Base-by-base conservation (phyloP, 2,888 invertebrate species). In the Papilio elwesi region DNA sequence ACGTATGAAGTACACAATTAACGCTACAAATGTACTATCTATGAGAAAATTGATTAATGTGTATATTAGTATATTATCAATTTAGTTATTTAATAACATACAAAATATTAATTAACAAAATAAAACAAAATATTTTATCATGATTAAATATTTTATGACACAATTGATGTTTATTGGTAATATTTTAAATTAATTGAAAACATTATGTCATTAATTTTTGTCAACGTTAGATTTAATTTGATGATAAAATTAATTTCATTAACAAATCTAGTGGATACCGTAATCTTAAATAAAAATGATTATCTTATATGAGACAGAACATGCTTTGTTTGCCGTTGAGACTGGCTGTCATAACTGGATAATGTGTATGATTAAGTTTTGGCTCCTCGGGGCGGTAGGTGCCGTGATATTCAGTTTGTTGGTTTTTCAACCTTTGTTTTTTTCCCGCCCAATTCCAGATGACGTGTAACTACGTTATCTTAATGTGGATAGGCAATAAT, bases 361-460 rank as follows among this genome's bases (percentile, higher is more conserved):
- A 91, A 92, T 91, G 82, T 83, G 90, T 92, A 90, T 92, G 90
- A 92, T 92, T 92, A 92, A 88, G 82, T 85, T 83, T 85, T 80
- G 85, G 84, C 86, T 87, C 87, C 91, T 85, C 85, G 84, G 83
- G 91, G 90, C 90, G 77, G 85, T 76, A 87, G 91, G 88, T 89
- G 89, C 86, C 86, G 87, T 86, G 89, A 85, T 87, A 83, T 83
- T 87, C 80, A 82, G 90, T 88, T 90, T 91, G 91, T 90, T 90
- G 87, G 89, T 90, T 89, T 73, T 90, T 87, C 86, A 79, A 85
- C 82, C 85, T 84, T 86, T 84, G 83, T 84, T 88, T 87, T 88
- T 74, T 76, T 72, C 75, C 79, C 80, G 79, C 78, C 82, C 85
- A 86, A 85, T 88, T 89, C 82, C 74, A 78, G 79, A 78, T 77